These are phyloP conservation scores for Cloeon dipterum DNA, from an alignment of 2,888 invertebrate species.

Conservation along the genomic window DNA sequence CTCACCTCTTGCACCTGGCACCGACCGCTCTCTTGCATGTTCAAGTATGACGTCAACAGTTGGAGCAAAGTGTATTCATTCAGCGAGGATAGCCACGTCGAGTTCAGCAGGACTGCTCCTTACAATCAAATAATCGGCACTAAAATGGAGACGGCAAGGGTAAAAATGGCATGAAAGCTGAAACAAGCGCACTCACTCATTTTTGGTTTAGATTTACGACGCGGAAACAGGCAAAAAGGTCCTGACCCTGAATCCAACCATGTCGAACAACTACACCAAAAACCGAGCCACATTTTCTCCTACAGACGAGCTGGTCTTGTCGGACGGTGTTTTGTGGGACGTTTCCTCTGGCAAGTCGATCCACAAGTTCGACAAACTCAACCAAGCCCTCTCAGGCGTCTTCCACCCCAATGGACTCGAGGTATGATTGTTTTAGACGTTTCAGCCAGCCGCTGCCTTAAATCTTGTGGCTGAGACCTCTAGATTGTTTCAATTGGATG, in stretches of 20 bases:
- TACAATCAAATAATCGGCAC: constrained; percentile 83
- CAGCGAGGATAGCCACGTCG: constrained; percentile 70
- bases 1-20: constrained; percentile 75
- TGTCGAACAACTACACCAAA: constrained; percentile 80
- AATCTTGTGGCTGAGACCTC: too few relatives aligned
- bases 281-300: constrained; percentile 89
- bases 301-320: constrained; percentile 80
- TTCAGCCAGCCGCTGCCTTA: too few relatives aligned
- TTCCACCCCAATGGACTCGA: constrained; percentile 93
- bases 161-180: constrained; percentile 16
- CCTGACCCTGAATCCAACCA: constrained; percentile 47
- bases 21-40: constrained; percentile 56
- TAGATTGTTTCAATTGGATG: not conserved
- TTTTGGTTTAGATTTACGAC: constrained; percentile 52
- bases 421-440: too few relatives aligned
- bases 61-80: too few relatives aligned
- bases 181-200: not conserved
- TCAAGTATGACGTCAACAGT: too few relatives aligned
- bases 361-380: constrained; percentile 94
- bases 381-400: constrained; percentile 81
- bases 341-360: constrained; percentile 67
- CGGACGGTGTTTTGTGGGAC: constrained; percentile 92
- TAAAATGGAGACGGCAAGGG: constrained; percentile 54
- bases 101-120: constrained; percentile 65
- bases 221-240: constrained; percentile 54